Percentiles rank a stretch among this genome's conserved stretches.
These are phyloP conservation scores for Thyatira batis DNA, from an alignment of 2,888 invertebrate genomes.

Conservation along the genomic window DNA sequence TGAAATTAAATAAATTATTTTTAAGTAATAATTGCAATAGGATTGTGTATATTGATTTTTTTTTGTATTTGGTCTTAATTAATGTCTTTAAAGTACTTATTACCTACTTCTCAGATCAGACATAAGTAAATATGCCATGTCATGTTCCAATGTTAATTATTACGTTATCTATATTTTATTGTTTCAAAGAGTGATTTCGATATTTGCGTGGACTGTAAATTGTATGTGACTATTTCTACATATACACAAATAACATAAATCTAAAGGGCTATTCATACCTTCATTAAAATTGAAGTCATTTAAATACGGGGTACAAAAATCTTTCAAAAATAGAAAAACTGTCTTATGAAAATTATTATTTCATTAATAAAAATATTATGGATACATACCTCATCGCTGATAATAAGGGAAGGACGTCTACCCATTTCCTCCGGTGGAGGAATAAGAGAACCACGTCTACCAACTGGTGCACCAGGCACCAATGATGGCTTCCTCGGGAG, in stretches of 20 bases:
- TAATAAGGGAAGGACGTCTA: conserved; percentile 93
- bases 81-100: neutral
- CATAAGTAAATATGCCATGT: no score
- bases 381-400: conserved; percentile 94
- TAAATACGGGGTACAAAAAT: conserved; percentile 35
- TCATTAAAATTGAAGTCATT: conserved; percentile 49
- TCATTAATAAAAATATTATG: conserved; percentile 10
- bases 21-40: no score
- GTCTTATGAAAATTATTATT: conserved; percentile 11
- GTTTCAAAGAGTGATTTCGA: conserved; percentile 7
- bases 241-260: conserved; percentile 50
- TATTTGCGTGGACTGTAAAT: conserved; percentile 19
- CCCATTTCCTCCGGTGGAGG: conserved; percentile 94
- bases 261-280: conserved; percentile 61
- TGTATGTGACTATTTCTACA: conserved; percentile 32
- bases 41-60: no score
- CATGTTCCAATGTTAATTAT: neutral
- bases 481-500: conserved; percentile 88
- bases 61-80: neutral
- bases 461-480: conserved; percentile 80
- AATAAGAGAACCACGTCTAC: conserved; percentile 90
- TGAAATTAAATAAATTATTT: neutral
- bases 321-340: conserved; percentile 20
- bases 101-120: no score
- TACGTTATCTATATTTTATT: neutral